Conservation (phyloP, 2,797 vertebrate genomes). For the Pseudomugil gertrudae region DNA sequence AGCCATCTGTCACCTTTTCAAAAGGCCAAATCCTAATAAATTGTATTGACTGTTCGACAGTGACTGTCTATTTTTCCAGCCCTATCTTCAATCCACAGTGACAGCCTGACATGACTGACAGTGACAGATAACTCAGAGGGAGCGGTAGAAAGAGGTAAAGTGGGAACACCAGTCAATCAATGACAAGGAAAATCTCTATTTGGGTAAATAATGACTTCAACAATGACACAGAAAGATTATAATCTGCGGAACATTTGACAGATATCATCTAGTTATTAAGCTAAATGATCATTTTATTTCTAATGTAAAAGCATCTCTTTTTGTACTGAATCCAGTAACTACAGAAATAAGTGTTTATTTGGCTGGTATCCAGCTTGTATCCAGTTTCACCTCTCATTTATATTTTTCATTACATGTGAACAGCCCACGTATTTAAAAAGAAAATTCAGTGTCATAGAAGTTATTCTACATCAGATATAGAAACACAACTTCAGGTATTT, state of each 20-base stretch:
- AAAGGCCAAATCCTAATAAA: slow-evolving; percentile 60
- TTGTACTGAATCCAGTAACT: neutral
- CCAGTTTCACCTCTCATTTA: neutral
- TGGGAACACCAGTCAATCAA: slow-evolving; percentile 1
- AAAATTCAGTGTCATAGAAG: too few species aligned
- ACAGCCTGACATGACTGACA: slow-evolving; percentile 57
- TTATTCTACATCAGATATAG: neutral
- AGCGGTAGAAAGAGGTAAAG: slow-evolving; percentile 14
- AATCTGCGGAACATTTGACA: neutral
- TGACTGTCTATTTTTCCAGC: slow-evolving; percentile 52
- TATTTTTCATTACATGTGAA: neutral
- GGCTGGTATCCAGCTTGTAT: neutral
- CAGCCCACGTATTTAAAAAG: neutral
- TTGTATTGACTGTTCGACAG: slow-evolving; percentile 55
- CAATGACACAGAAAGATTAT: slow-evolving; percentile 12
- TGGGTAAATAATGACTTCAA: slow-evolving; percentile 29
- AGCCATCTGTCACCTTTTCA: slow-evolving; percentile 51
- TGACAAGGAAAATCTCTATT: slow-evolving; percentile 29
- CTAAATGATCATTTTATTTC: neutral
- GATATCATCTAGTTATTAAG: neutral
- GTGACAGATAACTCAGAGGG: slow-evolving; percentile 43
- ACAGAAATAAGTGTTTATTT: slow-evolving; percentile 2
- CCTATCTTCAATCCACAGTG: slow-evolving; percentile 34
- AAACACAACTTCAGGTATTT: neutral
- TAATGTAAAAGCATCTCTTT: neutral